Evolutionary conservation across 2,113 vertebrate genomes (phyloP).

Genomic region (Laterallus jamaicensis): DNA sequence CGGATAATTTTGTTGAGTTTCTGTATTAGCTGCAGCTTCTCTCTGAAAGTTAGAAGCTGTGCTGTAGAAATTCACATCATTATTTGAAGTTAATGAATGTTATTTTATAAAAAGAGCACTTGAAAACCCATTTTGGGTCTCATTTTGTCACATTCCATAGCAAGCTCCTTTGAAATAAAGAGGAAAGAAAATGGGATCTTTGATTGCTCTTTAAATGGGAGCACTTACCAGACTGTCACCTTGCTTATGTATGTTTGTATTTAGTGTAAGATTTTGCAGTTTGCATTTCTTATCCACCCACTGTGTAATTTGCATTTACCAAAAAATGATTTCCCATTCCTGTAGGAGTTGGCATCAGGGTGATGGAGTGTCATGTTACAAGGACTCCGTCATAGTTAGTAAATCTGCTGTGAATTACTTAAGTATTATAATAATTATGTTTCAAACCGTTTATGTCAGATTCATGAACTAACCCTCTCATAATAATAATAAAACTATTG

Average conservation of each 20-base stretch:
- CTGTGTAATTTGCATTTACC: slow-evolving; percentile 17
- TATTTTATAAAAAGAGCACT: not conserved
- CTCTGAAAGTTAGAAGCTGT: not conserved
- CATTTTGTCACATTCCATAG: not conserved
- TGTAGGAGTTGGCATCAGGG: not conserved
- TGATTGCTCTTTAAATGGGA: not conserved
- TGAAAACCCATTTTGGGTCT: not conserved
- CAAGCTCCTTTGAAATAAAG: too few relatives aligned
- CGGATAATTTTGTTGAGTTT: not conserved
- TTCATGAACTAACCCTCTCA: not conserved
- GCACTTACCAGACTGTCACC: slow-evolving; percentile 26
- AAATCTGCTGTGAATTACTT: slow-evolving; percentile 21
- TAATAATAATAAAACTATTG: not conserved
- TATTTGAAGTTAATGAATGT: not conserved
- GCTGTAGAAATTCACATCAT: not conserved
- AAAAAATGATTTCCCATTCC: slow-evolving; percentile 3
- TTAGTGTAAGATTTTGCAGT: slow-evolving; percentile 47
- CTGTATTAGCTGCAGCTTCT: not conserved
- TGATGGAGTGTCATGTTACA: not conserved
- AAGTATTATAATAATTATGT: slow-evolving; percentile 13
- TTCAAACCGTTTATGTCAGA: slow-evolving; percentile 1
- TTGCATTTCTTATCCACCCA: slow-evolving; percentile 31
- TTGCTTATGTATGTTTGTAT: slow-evolving; percentile 46
- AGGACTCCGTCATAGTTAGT: slow-evolving; percentile 9
- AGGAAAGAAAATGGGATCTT: not conserved